These are phyloP conservation scores for Tenualosa ilisha DNA, from an alignment of 2,797 vertebrate species.

Conservation along the genomic window DNA sequence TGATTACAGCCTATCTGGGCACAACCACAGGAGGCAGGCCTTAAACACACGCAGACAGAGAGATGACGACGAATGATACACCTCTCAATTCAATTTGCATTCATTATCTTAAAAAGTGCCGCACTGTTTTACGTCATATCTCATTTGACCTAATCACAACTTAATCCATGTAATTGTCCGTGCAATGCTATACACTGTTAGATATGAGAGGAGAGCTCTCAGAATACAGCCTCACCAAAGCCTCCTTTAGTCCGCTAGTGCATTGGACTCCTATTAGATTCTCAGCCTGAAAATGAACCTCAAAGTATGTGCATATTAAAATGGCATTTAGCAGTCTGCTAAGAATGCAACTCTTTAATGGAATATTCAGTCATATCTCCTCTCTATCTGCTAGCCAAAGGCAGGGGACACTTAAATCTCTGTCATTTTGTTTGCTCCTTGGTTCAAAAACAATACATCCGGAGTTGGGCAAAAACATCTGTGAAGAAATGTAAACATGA, in stretches of 20 bases:
- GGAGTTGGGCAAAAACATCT: too few relatives aligned
- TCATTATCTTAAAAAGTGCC: conserved; percentile 6
- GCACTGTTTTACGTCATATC: conserved; percentile 9
- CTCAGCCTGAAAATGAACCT: background rate
- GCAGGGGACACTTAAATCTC: too few relatives aligned
- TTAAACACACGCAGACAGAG: background rate
- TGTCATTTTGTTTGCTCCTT: too few relatives aligned
- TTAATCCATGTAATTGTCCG: conserved; percentile 12
- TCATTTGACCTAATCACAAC: conserved; percentile 13
- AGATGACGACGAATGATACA: conserved; percentile 9
- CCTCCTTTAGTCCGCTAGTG: background rate
- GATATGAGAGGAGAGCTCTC: background rate
- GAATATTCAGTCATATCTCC: too few relatives aligned
- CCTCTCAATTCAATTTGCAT: conserved; percentile 2
- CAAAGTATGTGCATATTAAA: background rate
- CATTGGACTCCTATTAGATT: background rate
- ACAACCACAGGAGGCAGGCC: background rate
- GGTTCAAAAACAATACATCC: too few relatives aligned
- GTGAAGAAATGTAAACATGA: too few relatives aligned
- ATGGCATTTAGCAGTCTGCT: background rate
- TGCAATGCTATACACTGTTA: background rate
- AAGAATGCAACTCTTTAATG: too few relatives aligned
- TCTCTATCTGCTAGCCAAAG: too few relatives aligned
- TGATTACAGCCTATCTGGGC: background rate
- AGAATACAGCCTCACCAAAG: background rate